Percentiles rank a stretch among this genome's conserved stretches.
Conservation (phyloP, 1,140 invertebrate species). For the Neelides sp. region DNA sequence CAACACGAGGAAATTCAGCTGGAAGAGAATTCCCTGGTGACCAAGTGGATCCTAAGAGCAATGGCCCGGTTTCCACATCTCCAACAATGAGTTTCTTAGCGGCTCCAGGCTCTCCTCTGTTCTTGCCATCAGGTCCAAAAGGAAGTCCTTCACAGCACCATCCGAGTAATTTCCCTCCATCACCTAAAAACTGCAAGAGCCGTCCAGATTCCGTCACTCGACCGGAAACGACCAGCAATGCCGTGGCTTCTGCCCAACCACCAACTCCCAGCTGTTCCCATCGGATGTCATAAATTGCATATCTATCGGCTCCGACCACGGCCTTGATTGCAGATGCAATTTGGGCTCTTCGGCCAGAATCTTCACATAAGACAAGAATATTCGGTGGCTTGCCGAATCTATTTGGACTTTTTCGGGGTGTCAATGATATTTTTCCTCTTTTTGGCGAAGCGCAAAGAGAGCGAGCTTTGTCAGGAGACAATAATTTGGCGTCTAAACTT, state of each 20-base stretch:
- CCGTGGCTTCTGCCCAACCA: constrained; percentile 30
- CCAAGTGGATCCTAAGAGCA: constrained; percentile 10
- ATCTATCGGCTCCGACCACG: constrained; percentile 23
- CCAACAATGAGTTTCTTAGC: constrained; percentile 2
- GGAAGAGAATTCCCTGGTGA: constrained; percentile 18
- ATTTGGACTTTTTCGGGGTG: constrained; percentile 19
- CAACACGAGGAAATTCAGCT: constrained; percentile 10
- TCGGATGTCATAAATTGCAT: constrained; percentile 30
- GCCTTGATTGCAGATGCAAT: constrained; percentile 19
- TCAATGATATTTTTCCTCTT: neutral
- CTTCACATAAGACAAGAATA: constrained; percentile 25
- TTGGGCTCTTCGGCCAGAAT: constrained; percentile 11
- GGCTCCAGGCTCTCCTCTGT: neutral
- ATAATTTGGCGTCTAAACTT: no score
- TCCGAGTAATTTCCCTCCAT: constrained; percentile 23
- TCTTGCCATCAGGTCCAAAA: constrained; percentile 25
- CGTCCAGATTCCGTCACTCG: constrained; percentile 13
- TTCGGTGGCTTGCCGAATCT: constrained; percentile 30
- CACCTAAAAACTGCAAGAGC: constrained; percentile 27
- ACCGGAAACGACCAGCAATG: constrained; percentile 22
- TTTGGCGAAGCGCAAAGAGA: constrained; percentile 1
- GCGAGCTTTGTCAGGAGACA: no score
- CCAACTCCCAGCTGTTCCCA: constrained; percentile 28
- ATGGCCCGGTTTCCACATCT: constrained; percentile 8
- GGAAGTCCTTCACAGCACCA: constrained; percentile 27